Conservation (phyloP, 1,140 invertebrate species). For the Drosophila pallidifrons region DNA sequence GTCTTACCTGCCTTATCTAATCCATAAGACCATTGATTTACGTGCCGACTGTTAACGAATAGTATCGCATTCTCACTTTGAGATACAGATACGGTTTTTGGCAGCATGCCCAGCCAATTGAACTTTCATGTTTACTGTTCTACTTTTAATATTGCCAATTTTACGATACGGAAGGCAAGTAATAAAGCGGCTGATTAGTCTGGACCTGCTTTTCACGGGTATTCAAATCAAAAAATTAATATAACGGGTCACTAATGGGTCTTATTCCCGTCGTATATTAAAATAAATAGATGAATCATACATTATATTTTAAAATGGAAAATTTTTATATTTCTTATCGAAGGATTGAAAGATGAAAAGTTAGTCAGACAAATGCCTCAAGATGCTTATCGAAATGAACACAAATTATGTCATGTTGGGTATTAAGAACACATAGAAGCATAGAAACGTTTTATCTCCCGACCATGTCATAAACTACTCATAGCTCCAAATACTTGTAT, state of each 20-base stretch:
- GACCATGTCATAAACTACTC: slow-evolving; percentile 20
- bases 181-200: slow-evolving; percentile 5
- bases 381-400: background rate
- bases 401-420: slow-evolving; percentile 13
- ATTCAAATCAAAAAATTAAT: no score
- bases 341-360: no score
- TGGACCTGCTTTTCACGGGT: no score
- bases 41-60: slow-evolving; percentile 18
- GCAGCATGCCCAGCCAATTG: slow-evolving; percentile 3
- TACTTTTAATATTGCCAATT: slow-evolving; percentile 44
- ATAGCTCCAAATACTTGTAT: slow-evolving; percentile 6
- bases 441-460: background rate
- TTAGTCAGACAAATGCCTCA: no score
- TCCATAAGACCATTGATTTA: slow-evolving; percentile 32
- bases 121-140: background rate
- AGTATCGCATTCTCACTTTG: slow-evolving; percentile 20
- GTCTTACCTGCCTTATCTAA: slow-evolving; percentile 35
- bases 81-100: slow-evolving; percentile 14
- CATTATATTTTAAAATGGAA: no score
- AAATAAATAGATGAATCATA: no score
- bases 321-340: no score
- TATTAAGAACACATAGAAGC: slow-evolving; percentile 1
- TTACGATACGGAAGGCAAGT: slow-evolving; percentile 4
- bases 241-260: no score
- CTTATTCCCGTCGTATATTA: no score